Conservation (phyloP, 2,888 invertebrate genomes). For the Agrochola litura region DNA sequence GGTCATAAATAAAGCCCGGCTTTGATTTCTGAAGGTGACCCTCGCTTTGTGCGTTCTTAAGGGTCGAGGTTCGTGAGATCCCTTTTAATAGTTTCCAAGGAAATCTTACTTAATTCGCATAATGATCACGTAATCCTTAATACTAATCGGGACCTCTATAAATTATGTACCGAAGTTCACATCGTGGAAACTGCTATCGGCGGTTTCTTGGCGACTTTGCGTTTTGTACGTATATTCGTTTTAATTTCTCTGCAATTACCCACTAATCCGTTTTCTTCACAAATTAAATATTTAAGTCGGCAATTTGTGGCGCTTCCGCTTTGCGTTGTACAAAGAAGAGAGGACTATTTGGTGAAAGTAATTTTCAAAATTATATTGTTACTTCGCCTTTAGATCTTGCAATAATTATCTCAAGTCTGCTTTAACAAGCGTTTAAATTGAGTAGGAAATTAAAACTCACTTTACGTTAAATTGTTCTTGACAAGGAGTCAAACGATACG, state of each 20-base stretch:
- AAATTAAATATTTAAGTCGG: slow-evolving; percentile 86
- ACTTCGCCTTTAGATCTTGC: slow-evolving; percentile 85
- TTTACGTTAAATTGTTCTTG: slow-evolving; percentile 78
- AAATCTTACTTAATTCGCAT: slow-evolving; percentile 85
- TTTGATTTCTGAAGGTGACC: slow-evolving; percentile 89
- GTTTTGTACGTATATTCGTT: slow-evolving; percentile 68
- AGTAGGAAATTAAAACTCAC: slow-evolving; percentile 81
- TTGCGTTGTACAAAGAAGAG: slow-evolving; percentile 81
- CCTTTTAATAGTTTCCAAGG: slow-evolving; percentile 86
- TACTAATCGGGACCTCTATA: slow-evolving; percentile 77
- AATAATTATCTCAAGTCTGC: slow-evolving; percentile 86
- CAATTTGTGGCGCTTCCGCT: slow-evolving; percentile 87
- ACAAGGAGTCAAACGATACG: slow-evolving; percentile 74
- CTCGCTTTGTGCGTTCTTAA: slow-evolving; percentile 79
- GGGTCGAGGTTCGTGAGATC: slow-evolving; percentile 81
- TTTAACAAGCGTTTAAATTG: slow-evolving; percentile 87
- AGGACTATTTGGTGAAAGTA: slow-evolving; percentile 84
- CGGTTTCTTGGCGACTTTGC: slow-evolving; percentile 59
- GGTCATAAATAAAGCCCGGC: slow-evolving; percentile 87
- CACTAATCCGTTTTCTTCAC: slow-evolving; percentile 84
- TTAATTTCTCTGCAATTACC: slow-evolving; percentile 81
- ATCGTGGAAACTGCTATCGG: slow-evolving; percentile 63
- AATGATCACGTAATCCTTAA: slow-evolving; percentile 82
- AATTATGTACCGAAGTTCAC: slow-evolving; percentile 73
- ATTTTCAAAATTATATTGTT: slow-evolving; percentile 88